Conservation (phyloP, 2,888 invertebrate genomes). For the Syrphus vitripennis region DNA sequence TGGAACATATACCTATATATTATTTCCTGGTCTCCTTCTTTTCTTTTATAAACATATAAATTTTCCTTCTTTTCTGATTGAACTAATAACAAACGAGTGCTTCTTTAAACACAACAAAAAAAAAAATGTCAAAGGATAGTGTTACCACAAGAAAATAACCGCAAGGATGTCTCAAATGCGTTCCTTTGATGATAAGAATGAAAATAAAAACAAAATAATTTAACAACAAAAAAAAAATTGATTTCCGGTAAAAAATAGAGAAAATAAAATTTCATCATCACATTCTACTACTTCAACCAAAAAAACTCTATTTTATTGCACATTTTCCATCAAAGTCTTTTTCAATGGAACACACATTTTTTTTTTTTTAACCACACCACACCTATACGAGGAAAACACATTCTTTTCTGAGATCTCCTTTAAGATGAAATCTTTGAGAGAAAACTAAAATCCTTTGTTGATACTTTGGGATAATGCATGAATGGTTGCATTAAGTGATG, state of each 20-base stretch:
- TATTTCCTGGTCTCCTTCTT: neutral
- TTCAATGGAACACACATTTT: neutral
- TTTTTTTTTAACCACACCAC: neutral
- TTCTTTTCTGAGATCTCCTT: neutral
- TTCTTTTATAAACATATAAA: neutral
- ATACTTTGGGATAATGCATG: constrained; percentile 30
- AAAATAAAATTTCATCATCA: constrained; percentile 46
- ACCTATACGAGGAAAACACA: neutral
- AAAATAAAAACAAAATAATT: neutral
- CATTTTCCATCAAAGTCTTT: constrained; percentile 23
- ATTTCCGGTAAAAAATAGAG: constrained; percentile 19
- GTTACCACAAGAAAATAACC: constrained; percentile 13
- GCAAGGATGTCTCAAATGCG: constrained; percentile 18
- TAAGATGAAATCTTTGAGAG: neutral
- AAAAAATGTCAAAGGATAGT: constrained; percentile 10
- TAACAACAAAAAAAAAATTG: neutral
- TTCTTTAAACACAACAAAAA: constrained; percentile 5
- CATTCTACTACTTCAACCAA: constrained; percentile 28
- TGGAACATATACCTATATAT: too few species aligned
- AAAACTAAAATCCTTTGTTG: constrained; percentile 13
- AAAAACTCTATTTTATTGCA: constrained; percentile 61
- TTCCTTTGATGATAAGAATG: constrained; percentile 14
- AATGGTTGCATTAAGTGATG: constrained; percentile 44
- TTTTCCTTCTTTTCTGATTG: constrained; percentile 12
- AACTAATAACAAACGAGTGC: constrained; percentile 45